Conservation (phyloP, 2,888 invertebrate genomes). For the Deilephila porcellus region DNA sequence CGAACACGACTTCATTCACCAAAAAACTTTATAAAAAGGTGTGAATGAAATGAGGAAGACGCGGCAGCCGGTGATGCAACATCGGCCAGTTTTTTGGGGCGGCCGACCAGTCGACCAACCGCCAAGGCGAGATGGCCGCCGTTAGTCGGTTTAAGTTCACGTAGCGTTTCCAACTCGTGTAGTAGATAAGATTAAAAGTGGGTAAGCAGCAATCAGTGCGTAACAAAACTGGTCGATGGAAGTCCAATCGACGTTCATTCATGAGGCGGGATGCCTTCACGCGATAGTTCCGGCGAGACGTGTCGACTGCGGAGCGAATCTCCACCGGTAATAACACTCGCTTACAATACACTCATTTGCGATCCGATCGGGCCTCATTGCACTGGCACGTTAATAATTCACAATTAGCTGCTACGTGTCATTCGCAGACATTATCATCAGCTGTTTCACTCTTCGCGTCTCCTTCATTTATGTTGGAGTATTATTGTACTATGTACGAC, state of each 20-base stretch:
- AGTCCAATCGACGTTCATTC: conserved; percentile 72
- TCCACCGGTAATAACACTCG: conserved; percentile 38
- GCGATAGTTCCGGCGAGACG: conserved; percentile 50
- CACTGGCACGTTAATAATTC: conserved; percentile 50
- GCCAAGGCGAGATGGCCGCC: conserved; percentile 52
- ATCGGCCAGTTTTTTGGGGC: conserved; percentile 70
- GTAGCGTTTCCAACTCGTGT: conserved; percentile 65
- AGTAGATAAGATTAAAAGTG: conserved; percentile 81
- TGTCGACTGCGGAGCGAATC: conserved; percentile 38
- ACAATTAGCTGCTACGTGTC: conserved; percentile 51
- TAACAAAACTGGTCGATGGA: conserved; percentile 82
- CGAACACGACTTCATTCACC: conserved; percentile 84
- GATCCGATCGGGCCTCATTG: conserved; percentile 55
- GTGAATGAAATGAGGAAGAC: conserved; percentile 81
- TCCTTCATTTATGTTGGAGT: background rate
- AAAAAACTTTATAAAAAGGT: conserved; percentile 81
- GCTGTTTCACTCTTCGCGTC: conserved; percentile 47
- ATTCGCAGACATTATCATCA: conserved; percentile 44
- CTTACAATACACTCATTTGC: conserved; percentile 47
- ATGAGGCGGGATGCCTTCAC: conserved; percentile 79
- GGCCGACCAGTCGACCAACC: conserved; percentile 42
- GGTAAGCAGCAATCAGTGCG: conserved; percentile 79
- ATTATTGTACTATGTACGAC: background rate
- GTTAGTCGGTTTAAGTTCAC: conserved; percentile 56
- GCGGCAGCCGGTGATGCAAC: conserved; percentile 44